Evolutionary conservation across 2,888 invertebrate genomes (phyloP).

Genomic region (Drosophila neonasuta): DNA sequence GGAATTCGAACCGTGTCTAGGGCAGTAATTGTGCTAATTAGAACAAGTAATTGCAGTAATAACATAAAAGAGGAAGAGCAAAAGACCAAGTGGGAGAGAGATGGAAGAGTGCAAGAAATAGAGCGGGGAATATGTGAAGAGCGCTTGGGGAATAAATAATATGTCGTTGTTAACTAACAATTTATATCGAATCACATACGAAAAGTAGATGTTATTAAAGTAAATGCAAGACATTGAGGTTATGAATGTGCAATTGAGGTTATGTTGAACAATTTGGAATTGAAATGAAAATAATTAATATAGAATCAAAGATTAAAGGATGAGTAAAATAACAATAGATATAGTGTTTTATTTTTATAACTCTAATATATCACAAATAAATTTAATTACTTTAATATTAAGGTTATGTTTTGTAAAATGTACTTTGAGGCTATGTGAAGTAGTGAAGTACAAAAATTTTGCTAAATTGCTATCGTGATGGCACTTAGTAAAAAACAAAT

Average conservation of each 20-base stretch:
- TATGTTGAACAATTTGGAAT: not conserved
- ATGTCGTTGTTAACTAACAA: constrained; percentile 3
- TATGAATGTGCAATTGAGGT: not conserved
- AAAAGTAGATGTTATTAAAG: not conserved
- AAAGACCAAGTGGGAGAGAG: not conserved
- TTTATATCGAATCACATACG: not conserved
- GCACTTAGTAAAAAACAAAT: no score
- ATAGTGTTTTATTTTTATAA: no score
- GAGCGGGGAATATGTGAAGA: not conserved
- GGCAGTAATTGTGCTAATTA: constrained; percentile 47
- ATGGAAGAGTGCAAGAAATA: no score
- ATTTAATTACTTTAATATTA: no score
- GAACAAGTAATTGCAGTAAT: constrained; percentile 37
- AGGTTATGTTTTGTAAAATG: no score
- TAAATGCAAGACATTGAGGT: not conserved
- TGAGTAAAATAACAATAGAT: no score
- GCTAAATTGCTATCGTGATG: no score
- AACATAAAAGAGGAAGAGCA: constrained; percentile 1
- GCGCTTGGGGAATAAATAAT: not conserved
- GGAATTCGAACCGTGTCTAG: constrained; percentile 7
- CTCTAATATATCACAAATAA: no score
- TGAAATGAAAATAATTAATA: not conserved
- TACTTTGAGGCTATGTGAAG: no score
- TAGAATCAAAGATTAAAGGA: no score
- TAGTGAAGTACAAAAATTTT: no score